phyloP scores from a whole-genome alignment of 2,797 vertebrate genomes.

The Passerculus sandwichensis region DNA sequence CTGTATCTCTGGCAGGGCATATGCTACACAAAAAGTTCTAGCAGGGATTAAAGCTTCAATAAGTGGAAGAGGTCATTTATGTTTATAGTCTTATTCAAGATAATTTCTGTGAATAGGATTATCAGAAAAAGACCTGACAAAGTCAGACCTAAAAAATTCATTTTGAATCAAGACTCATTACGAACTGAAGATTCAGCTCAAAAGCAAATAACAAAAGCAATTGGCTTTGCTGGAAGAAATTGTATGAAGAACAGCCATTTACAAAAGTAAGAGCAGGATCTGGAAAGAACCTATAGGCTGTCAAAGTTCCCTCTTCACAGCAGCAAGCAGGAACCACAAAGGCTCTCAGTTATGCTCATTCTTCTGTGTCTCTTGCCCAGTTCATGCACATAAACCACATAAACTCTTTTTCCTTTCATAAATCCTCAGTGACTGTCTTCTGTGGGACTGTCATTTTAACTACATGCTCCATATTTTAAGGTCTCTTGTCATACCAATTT shows the following conservation, averaged over 20 bases:
- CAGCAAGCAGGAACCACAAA: background rate
- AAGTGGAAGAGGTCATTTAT: background rate
- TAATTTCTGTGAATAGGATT: background rate
- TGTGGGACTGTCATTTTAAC: background rate
- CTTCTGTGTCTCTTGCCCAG: background rate
- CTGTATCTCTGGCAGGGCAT: background rate
- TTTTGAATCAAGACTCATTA: background rate
- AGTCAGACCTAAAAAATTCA: background rate
- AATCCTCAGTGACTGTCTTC: background rate
- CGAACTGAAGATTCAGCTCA: background rate
- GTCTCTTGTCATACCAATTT: slow-evolving; percentile 10
- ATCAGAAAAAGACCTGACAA: background rate
- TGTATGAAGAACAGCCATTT: background rate
- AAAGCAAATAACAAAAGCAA: background rate
- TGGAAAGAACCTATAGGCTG: background rate
- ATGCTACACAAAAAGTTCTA: background rate
- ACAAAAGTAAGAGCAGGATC: background rate
- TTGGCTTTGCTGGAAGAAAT: background rate
- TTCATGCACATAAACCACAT: background rate
- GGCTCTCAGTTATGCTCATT: background rate
- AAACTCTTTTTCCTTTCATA: background rate
- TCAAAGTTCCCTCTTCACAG: background rate
- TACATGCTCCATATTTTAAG: background rate
- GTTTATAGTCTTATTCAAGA: background rate
- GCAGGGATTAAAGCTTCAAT: background rate